A percentile compares a stretch with the other conserved stretches of the same genome.
Evolutionary conservation across 2,113 vertebrate species (phyloP).

Genomic region (Pongo pygmaeus): DNA sequence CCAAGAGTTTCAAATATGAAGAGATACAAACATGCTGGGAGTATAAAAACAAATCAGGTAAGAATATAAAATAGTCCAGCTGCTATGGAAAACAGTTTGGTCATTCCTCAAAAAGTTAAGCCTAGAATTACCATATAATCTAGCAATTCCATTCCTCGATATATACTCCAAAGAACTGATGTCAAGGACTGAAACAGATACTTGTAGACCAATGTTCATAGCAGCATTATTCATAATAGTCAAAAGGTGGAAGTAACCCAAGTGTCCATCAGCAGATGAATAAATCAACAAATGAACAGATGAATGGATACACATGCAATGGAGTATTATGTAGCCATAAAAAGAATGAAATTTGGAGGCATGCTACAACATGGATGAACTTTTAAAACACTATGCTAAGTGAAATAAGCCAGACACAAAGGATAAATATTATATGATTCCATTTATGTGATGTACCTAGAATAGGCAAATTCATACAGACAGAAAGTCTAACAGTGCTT

Average conservation of each 20-base stretch:
- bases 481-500: too few relatives aligned
- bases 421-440: too few relatives aligned
- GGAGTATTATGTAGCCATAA: too few relatives aligned
- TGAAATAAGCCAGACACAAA: too few relatives aligned
- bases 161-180: not conserved
- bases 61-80: not conserved
- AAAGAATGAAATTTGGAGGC: too few relatives aligned
- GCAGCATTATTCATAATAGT: not conserved
- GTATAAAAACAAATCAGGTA: not conserved
- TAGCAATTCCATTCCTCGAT: not conserved
- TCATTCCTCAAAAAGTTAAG: not conserved
- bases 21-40: not conserved
- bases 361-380: too few relatives aligned
- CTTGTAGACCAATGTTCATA: not conserved
- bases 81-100: not conserved
- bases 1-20: not conserved
- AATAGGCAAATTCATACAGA: too few relatives aligned
- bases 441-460: too few relatives aligned
- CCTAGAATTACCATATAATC: not conserved
- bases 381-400: too few relatives aligned
- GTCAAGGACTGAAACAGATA: not conserved
- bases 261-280: not conserved
- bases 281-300: too few relatives aligned
- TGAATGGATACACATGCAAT: too few relatives aligned
- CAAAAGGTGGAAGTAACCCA: not conserved